Conservation (phyloP, 1,140 invertebrate genomes). For the Drosophila azteca region DNA sequence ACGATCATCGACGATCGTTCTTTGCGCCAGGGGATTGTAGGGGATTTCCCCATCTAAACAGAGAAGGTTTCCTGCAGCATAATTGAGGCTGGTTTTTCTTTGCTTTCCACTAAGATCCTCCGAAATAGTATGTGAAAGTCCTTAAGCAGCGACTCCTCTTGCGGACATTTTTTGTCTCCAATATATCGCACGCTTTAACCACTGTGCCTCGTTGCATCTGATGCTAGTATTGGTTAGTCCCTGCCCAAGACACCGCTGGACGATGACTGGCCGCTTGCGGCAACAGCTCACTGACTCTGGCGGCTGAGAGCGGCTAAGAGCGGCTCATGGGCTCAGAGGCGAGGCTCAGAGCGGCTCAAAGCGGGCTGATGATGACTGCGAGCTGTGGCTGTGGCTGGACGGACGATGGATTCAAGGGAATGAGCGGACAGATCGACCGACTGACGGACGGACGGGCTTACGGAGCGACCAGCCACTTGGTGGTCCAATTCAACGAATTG, state of each 20-base stretch:
- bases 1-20: too few relatives aligned
- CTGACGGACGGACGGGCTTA: background rate
- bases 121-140: too few relatives aligned
- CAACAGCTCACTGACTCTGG: conserved; percentile 52
- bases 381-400: conserved; percentile 7
- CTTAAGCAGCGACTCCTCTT: too few relatives aligned
- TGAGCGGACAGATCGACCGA: conserved; percentile 7
- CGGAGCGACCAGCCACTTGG: conserved; percentile 58
- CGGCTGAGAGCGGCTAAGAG: conserved; percentile 11
- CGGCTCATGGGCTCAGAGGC: conserved; percentile 21
- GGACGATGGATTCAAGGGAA: conserved; percentile 37
- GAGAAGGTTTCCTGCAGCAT: too few relatives aligned
- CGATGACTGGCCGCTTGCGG: conserved; percentile 68
- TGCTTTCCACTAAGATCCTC: too few relatives aligned
- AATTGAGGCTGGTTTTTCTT: too few relatives aligned
- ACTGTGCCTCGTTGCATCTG: conserved; percentile 24
- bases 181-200: background rate
- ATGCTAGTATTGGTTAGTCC: background rate
- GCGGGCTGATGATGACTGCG: conserved; percentile 35
- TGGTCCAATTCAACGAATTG: conserved; percentile 82
- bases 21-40: too few relatives aligned
- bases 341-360: background rate
- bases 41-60: too few relatives aligned
- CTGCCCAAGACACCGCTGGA: conserved; percentile 41
- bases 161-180: too few relatives aligned